Percentiles rank a stretch among this genome's conserved stretches.
These are phyloP conservation scores for Phataginus tetradactyla DNA, from an alignment of 2,797 vertebrate species.

Conservation along the genomic window DNA sequence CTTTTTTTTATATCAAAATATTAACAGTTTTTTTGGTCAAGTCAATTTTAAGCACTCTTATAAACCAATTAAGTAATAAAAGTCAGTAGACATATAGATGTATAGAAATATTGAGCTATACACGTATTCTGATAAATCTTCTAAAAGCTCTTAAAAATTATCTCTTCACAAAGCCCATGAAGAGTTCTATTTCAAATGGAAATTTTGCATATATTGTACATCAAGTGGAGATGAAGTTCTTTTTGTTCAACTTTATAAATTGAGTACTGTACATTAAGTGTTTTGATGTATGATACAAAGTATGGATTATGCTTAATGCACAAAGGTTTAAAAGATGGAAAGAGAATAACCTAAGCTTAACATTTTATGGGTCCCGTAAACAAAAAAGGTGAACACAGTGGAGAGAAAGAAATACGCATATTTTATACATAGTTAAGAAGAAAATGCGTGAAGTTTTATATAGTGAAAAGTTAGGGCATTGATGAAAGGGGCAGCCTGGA, in stretches of 20 bases:
- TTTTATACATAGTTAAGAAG: neutral
- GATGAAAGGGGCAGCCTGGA: neutral
- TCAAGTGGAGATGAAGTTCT: neutral
- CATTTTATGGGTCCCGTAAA: neutral
- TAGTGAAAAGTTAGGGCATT: neutral
- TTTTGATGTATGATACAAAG: conserved; percentile 29
- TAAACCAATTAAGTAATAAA: conserved; percentile 6
- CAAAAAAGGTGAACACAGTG: neutral
- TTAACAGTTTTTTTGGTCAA: neutral
- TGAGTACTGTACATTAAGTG: neutral
- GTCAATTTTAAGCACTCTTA: neutral
- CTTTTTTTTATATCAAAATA: neutral
- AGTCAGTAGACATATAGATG: neutral
- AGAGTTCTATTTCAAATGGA: conserved; percentile 17
- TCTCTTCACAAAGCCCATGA: neutral
- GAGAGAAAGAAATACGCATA: neutral
- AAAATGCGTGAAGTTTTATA: neutral
- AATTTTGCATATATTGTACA: conserved; percentile 9
- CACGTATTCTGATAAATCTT: conserved; percentile 23
- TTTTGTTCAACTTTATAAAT: conserved; percentile 6
- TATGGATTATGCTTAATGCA: neutral
- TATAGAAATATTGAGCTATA: neutral
- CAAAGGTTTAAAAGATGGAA: conserved; percentile 1
- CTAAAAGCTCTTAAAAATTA: neutral
- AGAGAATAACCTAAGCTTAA: neutral